Base-by-base conservation (phyloP, 53 echinoderm and acorn worm species). In the Holothuria leucospilota region DNA sequence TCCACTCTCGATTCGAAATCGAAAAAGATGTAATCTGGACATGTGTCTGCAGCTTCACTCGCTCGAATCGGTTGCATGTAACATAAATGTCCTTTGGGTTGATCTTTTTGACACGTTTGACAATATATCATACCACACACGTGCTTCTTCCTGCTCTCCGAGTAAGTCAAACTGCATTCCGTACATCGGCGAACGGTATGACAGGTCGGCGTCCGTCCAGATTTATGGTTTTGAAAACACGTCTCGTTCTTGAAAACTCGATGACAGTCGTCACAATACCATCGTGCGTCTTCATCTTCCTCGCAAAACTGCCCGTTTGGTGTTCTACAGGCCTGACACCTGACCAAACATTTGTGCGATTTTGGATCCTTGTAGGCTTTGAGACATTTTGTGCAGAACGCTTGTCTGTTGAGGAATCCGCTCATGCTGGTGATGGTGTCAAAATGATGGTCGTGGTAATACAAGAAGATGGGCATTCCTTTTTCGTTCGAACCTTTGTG, bases 321-420 rank as follows among this genome's bases (percentile, higher is more conserved):
- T 6, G 40, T 29, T n/a, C 65, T 59, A 39, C 88, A 88, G 0
- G 0, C 29, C 10, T 61, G 62, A 40, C 83, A 88, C 0, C 41
- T 20, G 64, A 74, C 30, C 0, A 80, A 14, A 25, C 88, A 87
- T 0, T 0, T 20, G 71, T 87, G 81, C 18, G 0, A 67, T 13
- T 20, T 25, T 27, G 39, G 42, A 12, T 13, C 9, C 28, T 82
- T 53, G 51, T 83, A 83, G 26, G 71, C 71, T 59, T 88, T 88
- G 18, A 84, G 34, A 66, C 89, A 84, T 15, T 0, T 30, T 10
- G 11, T 75, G 20, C 84, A 89, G 52, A 89, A 89, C 25, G 71
- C 65, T 9, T 15, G 26, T 11, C 30, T 56, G 2, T 58, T 13
- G 5, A 88, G 62, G 20, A 88, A 81, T 41, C 81, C 88, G 3